Evolutionary conservation across 2,797 vertebrate genomes (phyloP).

Genomic region (Hyperoplus lanceolatus): DNA sequence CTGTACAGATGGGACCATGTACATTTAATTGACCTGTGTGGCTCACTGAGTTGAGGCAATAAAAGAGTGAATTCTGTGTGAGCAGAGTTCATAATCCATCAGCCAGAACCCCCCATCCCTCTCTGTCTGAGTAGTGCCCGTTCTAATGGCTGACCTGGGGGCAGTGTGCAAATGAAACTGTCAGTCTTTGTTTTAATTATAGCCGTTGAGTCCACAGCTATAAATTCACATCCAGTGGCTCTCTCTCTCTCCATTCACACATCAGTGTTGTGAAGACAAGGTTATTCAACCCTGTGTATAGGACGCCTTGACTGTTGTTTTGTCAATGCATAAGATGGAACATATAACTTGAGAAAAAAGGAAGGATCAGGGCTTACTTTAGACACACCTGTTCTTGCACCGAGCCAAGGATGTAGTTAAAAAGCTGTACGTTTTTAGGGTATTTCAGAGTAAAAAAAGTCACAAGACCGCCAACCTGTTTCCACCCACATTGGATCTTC

Average conservation of each 20-base stretch:
- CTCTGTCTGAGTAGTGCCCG: neutral
- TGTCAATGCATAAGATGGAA: neutral
- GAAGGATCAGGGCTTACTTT: no score
- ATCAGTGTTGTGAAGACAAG: neutral
- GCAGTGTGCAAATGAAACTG: constrained; percentile 40
- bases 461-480: no score
- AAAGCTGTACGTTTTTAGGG: no score
- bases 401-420: no score
- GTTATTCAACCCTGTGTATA: neutral
- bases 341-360: neutral
- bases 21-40: constrained; percentile 16
- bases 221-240: neutral
- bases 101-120: neutral
- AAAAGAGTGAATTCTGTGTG: constrained; percentile 10
- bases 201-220: constrained; percentile 3
- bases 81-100: constrained; percentile 31
- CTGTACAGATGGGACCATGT: constrained; percentile 10
- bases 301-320: neutral
- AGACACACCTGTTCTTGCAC: no score
- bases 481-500: no score
- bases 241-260: neutral
- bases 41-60: neutral
- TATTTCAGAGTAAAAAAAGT: no score
- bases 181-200: constrained; percentile 31
- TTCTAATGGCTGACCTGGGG: constrained; percentile 11